phyloP scores from a whole-genome alignment of 2,888 invertebrate species.

The Amphimallon solstitiale region DNA sequence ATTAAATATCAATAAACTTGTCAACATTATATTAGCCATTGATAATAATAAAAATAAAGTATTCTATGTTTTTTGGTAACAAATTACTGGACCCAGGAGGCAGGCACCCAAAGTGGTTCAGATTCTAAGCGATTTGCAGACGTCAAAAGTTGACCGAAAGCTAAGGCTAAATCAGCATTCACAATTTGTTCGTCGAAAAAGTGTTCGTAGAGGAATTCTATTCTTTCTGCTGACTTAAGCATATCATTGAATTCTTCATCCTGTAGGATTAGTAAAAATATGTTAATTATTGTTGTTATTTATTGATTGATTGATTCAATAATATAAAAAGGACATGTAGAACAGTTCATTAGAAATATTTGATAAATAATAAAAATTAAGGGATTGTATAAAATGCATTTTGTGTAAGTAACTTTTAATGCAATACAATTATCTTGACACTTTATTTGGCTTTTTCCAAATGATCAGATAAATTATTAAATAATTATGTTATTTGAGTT shows the following conservation, averaged over 20 bases:
- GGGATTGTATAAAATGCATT: no score
- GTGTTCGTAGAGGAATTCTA: constrained; percentile 93
- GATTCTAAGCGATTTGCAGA: constrained; percentile 87
- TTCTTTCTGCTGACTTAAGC: constrained; percentile 83
- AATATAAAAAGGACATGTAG: no score
- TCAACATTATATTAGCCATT: constrained; percentile 18
- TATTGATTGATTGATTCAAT: no score
- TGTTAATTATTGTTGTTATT: no score
- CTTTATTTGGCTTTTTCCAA: no score
- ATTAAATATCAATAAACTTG: constrained; percentile 28
- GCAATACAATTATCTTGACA: no score
- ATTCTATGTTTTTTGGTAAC: constrained; percentile 33
- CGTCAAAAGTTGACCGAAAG: constrained; percentile 86
- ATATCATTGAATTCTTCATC: constrained; percentile 93
- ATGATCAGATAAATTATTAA: no score
- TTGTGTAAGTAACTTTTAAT: no score
- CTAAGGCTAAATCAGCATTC: constrained; percentile 88
- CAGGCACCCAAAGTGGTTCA: constrained; percentile 96
- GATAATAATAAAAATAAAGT: constrained; percentile 40
- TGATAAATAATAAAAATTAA: no score
- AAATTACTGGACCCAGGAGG: constrained; percentile 86
- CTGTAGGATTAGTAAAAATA: constrained; percentile 63
- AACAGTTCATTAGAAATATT: no score
- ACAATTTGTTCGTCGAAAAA: constrained; percentile 93
- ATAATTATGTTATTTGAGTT: no score